Conservation (phyloP, 2,888 invertebrate species). For the Andrena haemorrhoa region DNA sequence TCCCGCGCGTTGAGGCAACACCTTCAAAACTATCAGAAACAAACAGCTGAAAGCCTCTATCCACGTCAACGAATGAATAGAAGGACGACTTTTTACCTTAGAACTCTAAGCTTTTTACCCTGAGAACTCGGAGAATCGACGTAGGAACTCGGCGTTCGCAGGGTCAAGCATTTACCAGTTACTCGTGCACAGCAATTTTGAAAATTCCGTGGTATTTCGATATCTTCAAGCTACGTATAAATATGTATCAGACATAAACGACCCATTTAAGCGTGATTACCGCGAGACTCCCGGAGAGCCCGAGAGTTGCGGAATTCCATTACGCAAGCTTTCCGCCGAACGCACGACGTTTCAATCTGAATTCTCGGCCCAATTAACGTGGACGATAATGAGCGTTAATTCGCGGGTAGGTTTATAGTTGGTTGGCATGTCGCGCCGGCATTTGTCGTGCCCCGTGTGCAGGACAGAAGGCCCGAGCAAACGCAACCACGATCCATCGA, state of each 20-base stretch:
- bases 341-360: constrained; percentile 46
- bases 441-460: constrained; percentile 40
- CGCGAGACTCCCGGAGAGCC: constrained; percentile 28
- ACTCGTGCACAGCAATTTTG: too few species aligned
- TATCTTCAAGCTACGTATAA: background rate
- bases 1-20: background rate
- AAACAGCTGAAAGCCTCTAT: too few species aligned
- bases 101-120: too few species aligned
- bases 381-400: constrained; percentile 58
- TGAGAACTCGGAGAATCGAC: too few species aligned
- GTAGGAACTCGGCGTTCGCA: too few species aligned
- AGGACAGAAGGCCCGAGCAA: constrained; percentile 7
- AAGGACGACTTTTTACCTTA: too few species aligned
- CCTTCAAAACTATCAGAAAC: background rate
- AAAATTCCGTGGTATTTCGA: too few species aligned
- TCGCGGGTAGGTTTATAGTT: constrained; percentile 52
- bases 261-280: constrained; percentile 11
- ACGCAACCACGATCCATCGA: constrained; percentile 19
- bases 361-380: constrained; percentile 50
- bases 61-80: too few species aligned
- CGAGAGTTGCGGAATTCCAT: constrained; percentile 32
- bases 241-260: background rate
- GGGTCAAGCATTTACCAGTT: too few species aligned
- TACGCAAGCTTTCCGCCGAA: constrained; percentile 29
- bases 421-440: constrained; percentile 49